Conservation (phyloP, 2,888 invertebrate species). For the Parnassius apollo region DNA sequence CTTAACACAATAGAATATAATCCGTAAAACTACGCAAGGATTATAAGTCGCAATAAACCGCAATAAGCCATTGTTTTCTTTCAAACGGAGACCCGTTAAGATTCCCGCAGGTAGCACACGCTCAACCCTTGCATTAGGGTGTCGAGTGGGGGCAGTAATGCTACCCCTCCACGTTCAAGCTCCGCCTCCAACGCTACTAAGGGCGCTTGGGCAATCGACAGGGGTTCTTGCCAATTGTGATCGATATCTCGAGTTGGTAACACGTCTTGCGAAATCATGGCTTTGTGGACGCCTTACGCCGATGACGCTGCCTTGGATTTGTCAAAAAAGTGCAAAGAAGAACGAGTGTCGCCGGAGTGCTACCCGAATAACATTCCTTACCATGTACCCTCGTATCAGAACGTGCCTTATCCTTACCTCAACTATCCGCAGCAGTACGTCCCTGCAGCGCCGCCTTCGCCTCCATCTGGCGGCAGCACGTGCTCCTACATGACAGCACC, state of each 20-base stretch:
- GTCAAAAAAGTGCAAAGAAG: slow-evolving; percentile 40
- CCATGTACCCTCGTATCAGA: slow-evolving; percentile 22
- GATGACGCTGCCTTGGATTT: slow-evolving; percentile 54
- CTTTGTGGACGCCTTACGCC: slow-evolving; percentile 67
- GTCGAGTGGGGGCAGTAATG: slow-evolving; percentile 30
- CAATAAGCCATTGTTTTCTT: slow-evolving; percentile 14
- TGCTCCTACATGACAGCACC: slow-evolving; percentile 30
- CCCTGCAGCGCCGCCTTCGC: slow-evolving; percentile 33
- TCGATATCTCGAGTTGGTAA: slow-evolving; percentile 12
- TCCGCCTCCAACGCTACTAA: slow-evolving; percentile 36
- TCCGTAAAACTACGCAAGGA: slow-evolving; percentile 24
- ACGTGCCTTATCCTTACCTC: slow-evolving; percentile 20
- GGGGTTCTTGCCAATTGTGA: slow-evolving; percentile 28
- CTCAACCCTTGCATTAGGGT: slow-evolving; percentile 27
- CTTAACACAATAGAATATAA: slow-evolving; percentile 17
- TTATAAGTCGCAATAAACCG: slow-evolving; percentile 27
- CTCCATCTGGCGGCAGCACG: slow-evolving; percentile 32
- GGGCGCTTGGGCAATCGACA: slow-evolving; percentile 31
- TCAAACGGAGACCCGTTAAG: slow-evolving; percentile 17
- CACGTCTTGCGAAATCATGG: slow-evolving; percentile 40
- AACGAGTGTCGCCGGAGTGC: slow-evolving; percentile 36
- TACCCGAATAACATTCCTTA: slow-evolving; percentile 23
- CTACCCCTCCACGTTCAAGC: slow-evolving; percentile 30
- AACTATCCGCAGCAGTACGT: slow-evolving; percentile 30
- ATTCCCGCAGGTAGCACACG: slow-evolving; percentile 28